Percentiles rank a stretch among this genome's conserved stretches.
Evolutionary conservation across 1,140 invertebrate genomes (phyloP).

Genomic region (Cydia amplana): DNA sequence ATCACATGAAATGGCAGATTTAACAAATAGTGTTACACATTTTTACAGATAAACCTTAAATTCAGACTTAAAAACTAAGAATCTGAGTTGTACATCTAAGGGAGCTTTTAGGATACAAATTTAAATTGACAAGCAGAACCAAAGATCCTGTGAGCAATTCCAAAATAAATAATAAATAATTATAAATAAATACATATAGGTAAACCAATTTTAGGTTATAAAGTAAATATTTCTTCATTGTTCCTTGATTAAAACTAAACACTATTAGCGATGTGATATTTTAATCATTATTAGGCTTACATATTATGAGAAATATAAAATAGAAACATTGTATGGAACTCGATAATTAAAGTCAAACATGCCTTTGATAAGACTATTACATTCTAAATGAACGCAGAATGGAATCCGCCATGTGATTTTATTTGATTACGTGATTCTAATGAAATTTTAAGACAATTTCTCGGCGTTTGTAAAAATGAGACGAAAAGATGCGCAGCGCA

Average conservation of each 20-base stretch:
- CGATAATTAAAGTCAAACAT: neutral
- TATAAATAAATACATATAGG: too few species aligned
- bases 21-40: too few species aligned
- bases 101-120: too few species aligned
- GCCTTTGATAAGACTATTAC: neutral
- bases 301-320: neutral
- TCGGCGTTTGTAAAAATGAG: neutral
- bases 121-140: too few species aligned
- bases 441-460: neutral
- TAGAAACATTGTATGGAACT: neutral
- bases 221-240: neutral
- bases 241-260: neutral
- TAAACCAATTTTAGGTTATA: too few species aligned
- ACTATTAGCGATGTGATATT: neutral
- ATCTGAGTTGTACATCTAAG: too few species aligned
- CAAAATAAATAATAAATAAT: too few species aligned
- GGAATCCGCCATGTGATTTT: neutral
- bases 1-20: too few species aligned
- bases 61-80: too few species aligned
- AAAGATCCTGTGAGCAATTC: too few species aligned
- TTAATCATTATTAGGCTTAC: neutral
- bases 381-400: neutral
- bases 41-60: too few species aligned
- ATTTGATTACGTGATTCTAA: neutral
- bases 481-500: neutral